Conservation (phyloP, 2,113 vertebrate genomes). For the Heliornis fulica region DNA sequence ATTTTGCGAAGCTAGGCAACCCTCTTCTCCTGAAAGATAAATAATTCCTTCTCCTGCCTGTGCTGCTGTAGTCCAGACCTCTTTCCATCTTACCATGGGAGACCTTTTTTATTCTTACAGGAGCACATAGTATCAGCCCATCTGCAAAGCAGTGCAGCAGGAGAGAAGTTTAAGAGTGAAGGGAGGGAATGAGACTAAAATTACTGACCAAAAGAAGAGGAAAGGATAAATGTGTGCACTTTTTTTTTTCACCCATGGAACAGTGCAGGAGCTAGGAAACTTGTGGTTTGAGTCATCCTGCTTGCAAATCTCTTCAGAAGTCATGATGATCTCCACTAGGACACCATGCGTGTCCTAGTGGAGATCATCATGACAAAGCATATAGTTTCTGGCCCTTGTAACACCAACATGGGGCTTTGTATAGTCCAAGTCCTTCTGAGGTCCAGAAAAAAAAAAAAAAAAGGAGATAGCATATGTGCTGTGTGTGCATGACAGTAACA, state of each 20-base stretch:
- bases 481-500: background rate
- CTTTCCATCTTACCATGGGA: background rate
- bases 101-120: background rate
- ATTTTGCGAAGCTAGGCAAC: background rate
- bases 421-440: background rate
- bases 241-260: background rate
- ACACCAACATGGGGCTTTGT: background rate
- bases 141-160: background rate
- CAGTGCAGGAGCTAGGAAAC: background rate
- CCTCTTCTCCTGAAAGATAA: background rate
- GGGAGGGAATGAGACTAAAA: background rate
- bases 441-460: background rate
- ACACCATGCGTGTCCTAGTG: background rate
- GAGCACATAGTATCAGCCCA: background rate
- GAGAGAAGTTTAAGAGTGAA: background rate
- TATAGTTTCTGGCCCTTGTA: background rate
- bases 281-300: background rate
- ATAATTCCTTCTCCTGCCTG: background rate
- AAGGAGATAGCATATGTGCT: background rate
- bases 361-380: no score
- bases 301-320: background rate
- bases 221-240: background rate
- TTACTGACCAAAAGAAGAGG: background rate
- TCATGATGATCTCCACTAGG: background rate
- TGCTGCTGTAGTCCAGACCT: background rate